Percentiles rank a stretch among this genome's conserved stretches.
Evolutionary conservation across 2,113 vertebrate genomes (phyloP).

Genomic region (Panurus biarmicus): DNA sequence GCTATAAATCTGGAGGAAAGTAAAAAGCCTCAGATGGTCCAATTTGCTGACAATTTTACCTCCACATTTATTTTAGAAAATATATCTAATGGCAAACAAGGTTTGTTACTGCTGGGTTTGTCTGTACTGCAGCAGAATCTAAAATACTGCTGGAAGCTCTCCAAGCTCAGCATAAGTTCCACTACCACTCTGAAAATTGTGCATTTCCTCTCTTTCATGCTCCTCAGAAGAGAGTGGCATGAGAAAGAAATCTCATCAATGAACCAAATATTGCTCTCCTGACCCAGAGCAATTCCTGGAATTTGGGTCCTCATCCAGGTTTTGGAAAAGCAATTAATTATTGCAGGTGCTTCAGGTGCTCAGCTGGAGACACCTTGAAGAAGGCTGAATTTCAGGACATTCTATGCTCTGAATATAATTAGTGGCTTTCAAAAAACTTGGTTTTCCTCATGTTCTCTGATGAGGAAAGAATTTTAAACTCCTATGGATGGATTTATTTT

Average conservation of each 20-base stretch:
- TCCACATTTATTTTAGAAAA: constrained; percentile 4
- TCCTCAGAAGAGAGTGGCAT: neutral
- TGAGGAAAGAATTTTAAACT: neutral
- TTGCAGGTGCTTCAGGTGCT: neutral
- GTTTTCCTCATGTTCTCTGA: neutral
- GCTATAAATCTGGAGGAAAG: constrained; percentile 23
- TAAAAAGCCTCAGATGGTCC: constrained; percentile 11
- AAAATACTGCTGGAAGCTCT: neutral
- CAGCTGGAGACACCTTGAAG: neutral
- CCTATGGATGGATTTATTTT: neutral
- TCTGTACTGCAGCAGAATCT: neutral
- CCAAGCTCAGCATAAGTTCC: neutral
- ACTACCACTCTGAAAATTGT: neutral
- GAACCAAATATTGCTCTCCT: neutral
- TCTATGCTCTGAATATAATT: neutral
- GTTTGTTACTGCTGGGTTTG: neutral
- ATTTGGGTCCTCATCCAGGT: neutral
- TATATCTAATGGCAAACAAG: neutral
- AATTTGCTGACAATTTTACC: constrained; percentile 27
- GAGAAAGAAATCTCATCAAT: neutral
- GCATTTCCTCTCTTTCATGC: neutral
- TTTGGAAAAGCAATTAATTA: constrained; percentile 17
- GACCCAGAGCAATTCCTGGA: neutral
- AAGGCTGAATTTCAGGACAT: neutral
- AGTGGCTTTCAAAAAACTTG: neutral